phyloP scores from a whole-genome alignment of 2,797 vertebrate species.

The Tangara arthus region DNA sequence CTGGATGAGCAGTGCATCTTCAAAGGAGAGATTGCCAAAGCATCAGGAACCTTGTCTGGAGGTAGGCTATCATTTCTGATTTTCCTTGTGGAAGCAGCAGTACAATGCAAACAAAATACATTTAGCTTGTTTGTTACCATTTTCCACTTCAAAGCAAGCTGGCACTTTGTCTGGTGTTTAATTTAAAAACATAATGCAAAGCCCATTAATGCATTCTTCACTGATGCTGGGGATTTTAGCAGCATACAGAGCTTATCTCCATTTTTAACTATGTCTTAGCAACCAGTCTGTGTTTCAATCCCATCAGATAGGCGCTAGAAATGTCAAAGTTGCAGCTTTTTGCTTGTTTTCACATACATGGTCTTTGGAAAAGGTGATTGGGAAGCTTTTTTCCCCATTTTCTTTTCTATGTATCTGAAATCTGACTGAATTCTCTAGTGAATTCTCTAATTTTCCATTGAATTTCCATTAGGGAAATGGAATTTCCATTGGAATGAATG shows the following conservation, averaged over 20 bases:
- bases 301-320: not conserved
- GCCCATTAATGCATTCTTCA: not conserved
- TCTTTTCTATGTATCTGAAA: not conserved
- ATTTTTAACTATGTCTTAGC: not conserved
- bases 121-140: not conserved
- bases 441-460: not conserved
- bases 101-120: not conserved
- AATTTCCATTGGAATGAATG: not conserved
- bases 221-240: not conserved
- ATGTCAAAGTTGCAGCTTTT: not conserved
- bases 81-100: not conserved
- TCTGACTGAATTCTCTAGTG: not conserved
- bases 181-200: not conserved
- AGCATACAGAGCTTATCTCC: not conserved
- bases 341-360: not conserved
- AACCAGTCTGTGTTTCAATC: not conserved
- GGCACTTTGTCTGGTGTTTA: not conserved
- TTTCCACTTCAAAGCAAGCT: not conserved
- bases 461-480: not conserved
- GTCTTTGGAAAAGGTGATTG: not conserved
- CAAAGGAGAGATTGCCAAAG: slow-evolving; percentile 95
- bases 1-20: slow-evolving; percentile 89
- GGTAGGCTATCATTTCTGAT: slow-evolving; percentile 73
- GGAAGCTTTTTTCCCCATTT: not conserved
- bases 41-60: slow-evolving; percentile 90